These are phyloP conservation scores for Microtus ochrogaster DNA, from an alignment of 2,113 vertebrate species.

Conservation along the genomic window DNA sequence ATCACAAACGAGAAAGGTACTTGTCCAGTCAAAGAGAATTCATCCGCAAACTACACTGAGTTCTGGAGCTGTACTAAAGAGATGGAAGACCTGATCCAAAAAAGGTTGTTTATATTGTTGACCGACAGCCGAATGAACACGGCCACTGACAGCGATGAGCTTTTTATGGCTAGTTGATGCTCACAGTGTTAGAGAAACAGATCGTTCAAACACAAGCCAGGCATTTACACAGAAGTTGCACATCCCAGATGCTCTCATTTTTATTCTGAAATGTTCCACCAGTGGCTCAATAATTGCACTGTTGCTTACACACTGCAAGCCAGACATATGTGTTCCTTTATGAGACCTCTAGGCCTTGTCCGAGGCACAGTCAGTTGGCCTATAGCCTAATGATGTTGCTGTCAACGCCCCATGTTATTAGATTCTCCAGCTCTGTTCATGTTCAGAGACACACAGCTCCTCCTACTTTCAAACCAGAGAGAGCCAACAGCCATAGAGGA, in stretches of 20 bases:
- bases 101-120: constrained; percentile 76
- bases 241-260: constrained; percentile 76
- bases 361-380: constrained; percentile 59
- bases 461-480: constrained; percentile 19
- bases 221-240: constrained; percentile 66
- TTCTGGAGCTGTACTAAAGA: constrained; percentile 72
- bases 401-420: constrained; percentile 3
- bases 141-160: constrained; percentile 68
- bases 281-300: constrained; percentile 67
- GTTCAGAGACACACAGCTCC: constrained; percentile 41
- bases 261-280: constrained; percentile 76
- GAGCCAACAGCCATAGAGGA: constrained; percentile 24
- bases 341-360: constrained; percentile 60
- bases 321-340: constrained; percentile 74
- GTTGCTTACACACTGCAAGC: constrained; percentile 60
- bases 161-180: constrained; percentile 72
- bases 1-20: constrained; percentile 42
- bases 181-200: constrained; percentile 71
- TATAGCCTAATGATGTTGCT: constrained; percentile 56
- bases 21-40: constrained; percentile 64
- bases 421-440: constrained; percentile 50
- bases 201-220: constrained; percentile 72
- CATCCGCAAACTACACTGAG: constrained; percentile 72
- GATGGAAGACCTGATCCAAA: constrained; percentile 70
- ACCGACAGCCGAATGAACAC: constrained; percentile 76